Evolutionary conservation across 2,888 invertebrate genomes (phyloP).

Genomic region (Pristionchus fissidentatus): DNA sequence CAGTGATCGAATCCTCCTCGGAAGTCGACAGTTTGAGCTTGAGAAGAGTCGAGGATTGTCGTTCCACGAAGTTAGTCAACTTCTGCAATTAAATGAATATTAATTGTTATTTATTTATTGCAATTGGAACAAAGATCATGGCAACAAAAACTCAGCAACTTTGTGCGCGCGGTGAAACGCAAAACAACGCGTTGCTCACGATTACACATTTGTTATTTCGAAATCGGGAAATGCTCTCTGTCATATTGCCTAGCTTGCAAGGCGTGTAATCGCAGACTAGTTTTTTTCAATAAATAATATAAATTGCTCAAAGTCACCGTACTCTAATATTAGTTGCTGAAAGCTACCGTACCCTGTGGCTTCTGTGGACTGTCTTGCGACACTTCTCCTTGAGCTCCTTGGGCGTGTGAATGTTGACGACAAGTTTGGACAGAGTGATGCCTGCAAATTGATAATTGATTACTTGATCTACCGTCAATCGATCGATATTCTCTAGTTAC

Average conservation of each 20-base stretch:
- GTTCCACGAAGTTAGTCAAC: not conserved
- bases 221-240: no score
- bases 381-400: not conserved
- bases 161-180: no score
- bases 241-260: no score
- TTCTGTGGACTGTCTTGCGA: not conserved
- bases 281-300: no score
- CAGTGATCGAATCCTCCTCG: not conserved
- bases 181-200: no score
- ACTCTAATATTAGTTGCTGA: no score
- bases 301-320: no score
- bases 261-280: no score
- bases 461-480: not conserved
- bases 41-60: not conserved
- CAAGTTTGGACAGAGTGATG: constrained; percentile 32
- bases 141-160: no score
- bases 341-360: constrained; percentile 24
- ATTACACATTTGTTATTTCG: no score
- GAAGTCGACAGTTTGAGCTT: constrained; percentile 36
- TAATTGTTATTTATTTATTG: not conserved
- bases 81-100: constrained; percentile 13
- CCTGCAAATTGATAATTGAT: not conserved
- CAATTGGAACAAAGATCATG: not conserved
- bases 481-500: not conserved
- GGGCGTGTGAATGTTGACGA: constrained; percentile 31